These are phyloP conservation scores for Melinopterus prodromus DNA, from an alignment of 2,888 invertebrate species.

Conservation along the genomic window DNA sequence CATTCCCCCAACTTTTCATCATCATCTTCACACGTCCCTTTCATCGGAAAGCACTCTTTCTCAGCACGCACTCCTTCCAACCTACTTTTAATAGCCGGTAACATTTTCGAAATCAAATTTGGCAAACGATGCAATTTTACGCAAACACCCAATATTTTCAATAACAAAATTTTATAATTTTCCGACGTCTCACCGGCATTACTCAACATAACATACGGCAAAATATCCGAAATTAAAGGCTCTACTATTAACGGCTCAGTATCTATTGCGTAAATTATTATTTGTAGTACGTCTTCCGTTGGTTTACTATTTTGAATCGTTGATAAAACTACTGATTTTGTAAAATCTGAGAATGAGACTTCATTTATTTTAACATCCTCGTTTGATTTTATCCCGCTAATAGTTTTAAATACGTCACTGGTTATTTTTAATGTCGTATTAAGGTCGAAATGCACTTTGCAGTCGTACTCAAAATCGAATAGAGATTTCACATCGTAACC, in stretches of 20 bases:
- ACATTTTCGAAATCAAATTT: constrained; percentile 54
- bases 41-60: constrained; percentile 11
- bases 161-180: constrained; percentile 50
- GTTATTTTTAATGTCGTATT: constrained; percentile 46
- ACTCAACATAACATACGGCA: constrained; percentile 49
- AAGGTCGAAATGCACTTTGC: constrained; percentile 34
- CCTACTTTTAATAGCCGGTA: constrained; percentile 48
- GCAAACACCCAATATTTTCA: constrained; percentile 53
- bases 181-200: constrained; percentile 43
- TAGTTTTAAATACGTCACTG: constrained; percentile 35
- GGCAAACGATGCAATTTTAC: constrained; percentile 55
- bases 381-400: constrained; percentile 40
- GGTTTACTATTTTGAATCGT: constrained; percentile 46
- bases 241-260: constrained; percentile 56
- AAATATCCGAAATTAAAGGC: constrained; percentile 47
- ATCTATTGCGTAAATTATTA: constrained; percentile 49
- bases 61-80: constrained; percentile 28
- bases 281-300: constrained; percentile 47
- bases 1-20: constrained; percentile 18
- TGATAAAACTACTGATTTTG: constrained; percentile 49
- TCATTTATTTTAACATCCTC: constrained; percentile 47
- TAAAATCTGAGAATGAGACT: constrained; percentile 44
- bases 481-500: constrained; percentile 49
- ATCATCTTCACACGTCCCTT: neutral
- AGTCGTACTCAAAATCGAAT: constrained; percentile 43